These are phyloP conservation scores for Thamnaconus septentrionalis DNA, from an alignment of 2,113 vertebrate genomes.

Conservation along the genomic window DNA sequence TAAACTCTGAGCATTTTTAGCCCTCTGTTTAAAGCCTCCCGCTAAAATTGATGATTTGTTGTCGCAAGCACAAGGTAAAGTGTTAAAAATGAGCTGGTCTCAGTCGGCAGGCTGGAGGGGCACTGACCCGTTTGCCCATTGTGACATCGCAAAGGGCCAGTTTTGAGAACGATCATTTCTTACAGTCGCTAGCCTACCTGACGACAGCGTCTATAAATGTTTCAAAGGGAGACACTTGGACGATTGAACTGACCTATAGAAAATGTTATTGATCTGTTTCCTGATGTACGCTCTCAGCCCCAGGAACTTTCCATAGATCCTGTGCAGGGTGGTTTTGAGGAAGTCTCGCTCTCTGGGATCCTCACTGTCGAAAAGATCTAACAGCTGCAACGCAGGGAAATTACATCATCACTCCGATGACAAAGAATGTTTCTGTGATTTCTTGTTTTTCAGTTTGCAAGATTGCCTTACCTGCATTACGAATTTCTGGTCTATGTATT, in stretches of 20 bases:
- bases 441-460: neutral
- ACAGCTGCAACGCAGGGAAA: slow-evolving; percentile 75
- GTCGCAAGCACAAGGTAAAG: too few species aligned
- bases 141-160: too few species aligned
- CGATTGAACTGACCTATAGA: slow-evolving; percentile 89
- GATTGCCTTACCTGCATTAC: slow-evolving; percentile 88
- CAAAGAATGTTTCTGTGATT: neutral
- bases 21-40: too few species aligned
- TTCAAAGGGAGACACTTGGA: neutral
- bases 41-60: too few species aligned
- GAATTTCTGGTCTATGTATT: slow-evolving; percentile 99
- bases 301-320: slow-evolving; percentile 98
- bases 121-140: too few species aligned
- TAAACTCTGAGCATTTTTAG: too few species aligned
- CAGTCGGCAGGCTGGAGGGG: too few species aligned
- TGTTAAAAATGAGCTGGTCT: too few species aligned
- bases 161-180: too few species aligned
- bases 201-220: neutral
- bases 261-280: slow-evolving; percentile 99
- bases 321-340: slow-evolving; percentile 96
- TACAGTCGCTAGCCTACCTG: too few species aligned
- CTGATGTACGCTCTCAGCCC: slow-evolving; percentile 96
- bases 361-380: slow-evolving; percentile 98
- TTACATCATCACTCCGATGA: neutral
- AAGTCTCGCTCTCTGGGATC: slow-evolving; percentile 98